Conservation (phyloP, 2,888 invertebrate species). For the Ormyrus pomaceus region DNA sequence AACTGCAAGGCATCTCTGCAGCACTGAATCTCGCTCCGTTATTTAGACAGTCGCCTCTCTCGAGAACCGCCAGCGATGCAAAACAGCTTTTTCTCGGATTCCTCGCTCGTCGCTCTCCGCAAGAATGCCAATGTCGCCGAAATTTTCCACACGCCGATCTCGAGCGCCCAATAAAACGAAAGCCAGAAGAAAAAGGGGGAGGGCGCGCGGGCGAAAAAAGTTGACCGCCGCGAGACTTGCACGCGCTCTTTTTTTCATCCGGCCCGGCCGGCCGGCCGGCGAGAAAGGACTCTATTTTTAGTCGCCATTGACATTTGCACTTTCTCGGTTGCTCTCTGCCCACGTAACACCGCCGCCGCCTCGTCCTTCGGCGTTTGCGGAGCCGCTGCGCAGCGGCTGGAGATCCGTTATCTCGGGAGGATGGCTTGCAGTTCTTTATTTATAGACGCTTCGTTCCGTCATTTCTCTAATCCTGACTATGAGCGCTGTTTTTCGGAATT, state of each 20-base stretch:
- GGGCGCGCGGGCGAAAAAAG: background rate
- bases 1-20: too few relatives aligned
- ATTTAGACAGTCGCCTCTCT: too few relatives aligned
- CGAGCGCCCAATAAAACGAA: background rate
- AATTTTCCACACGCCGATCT: conserved; percentile 11
- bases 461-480: too few relatives aligned
- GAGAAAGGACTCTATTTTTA: conserved; percentile 63
- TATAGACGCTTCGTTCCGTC: too few relatives aligned
- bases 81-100: too few relatives aligned
- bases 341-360: conserved; percentile 22
- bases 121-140: background rate
- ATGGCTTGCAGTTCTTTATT: background rate
- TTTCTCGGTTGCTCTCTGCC: conserved; percentile 52
- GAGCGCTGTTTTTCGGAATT: too few relatives aligned
- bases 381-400: background rate
- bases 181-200: background rate
- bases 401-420: background rate
- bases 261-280: too few relatives aligned
- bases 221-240: conserved; percentile 5
- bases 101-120: too few relatives aligned
- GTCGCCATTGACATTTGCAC: conserved; percentile 70
- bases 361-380: conserved; percentile 9
- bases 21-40: too few relatives aligned
- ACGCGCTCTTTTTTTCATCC: conserved; percentile 3
- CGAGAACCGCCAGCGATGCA: too few relatives aligned